Evolutionary conservation across 2,888 invertebrate species (phyloP).

Genomic region (Drosophila rubida): DNA sequence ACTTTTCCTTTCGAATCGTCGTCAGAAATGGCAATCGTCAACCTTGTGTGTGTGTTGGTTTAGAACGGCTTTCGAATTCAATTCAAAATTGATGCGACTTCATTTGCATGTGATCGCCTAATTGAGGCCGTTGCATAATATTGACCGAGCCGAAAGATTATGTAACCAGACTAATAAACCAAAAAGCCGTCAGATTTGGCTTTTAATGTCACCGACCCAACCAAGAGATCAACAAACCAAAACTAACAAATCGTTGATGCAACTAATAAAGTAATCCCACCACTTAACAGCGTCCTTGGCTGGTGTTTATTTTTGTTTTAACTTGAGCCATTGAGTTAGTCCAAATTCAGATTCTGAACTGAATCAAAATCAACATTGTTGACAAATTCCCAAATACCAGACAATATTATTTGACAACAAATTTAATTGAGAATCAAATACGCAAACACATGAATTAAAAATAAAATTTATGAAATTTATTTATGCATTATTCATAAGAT

Average conservation of each 20-base stretch:
- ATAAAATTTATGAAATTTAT: conserved; percentile 2
- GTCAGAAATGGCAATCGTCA: conserved; percentile 43
- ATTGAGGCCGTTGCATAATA: conserved; percentile 75
- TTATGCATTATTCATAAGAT: conserved; percentile 55
- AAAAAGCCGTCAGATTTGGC: conserved; percentile 41
- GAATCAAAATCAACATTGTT: conserved; percentile 12
- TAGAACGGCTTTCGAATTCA: conserved; percentile 69
- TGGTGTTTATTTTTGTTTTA: conserved; percentile 11
- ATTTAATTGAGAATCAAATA: conserved; percentile 13
- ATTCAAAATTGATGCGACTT: conserved; percentile 54
- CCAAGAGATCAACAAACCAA: conserved; percentile 13
- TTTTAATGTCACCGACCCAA: conserved; percentile 57
- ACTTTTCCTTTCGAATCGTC: conserved; percentile 15
- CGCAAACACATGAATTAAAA: conserved; percentile 9
- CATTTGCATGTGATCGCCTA: conserved; percentile 66
- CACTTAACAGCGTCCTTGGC: conserved; percentile 50
- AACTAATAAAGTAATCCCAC: conserved; percentile 48
- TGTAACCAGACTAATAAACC: conserved; percentile 70
- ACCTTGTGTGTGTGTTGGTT: conserved; percentile 36
- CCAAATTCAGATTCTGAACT: conserved; percentile 34
- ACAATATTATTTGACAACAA: conserved; percentile 1
- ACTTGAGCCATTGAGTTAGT: background rate
- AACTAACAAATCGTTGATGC: conserved; percentile 27
- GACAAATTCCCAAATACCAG: conserved; percentile 1
- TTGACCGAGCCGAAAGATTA: conserved; percentile 64